Evolutionary conservation across 2,113 vertebrate species (phyloP).

Genomic region (Stomatorhinus ivindoensis): DNA sequence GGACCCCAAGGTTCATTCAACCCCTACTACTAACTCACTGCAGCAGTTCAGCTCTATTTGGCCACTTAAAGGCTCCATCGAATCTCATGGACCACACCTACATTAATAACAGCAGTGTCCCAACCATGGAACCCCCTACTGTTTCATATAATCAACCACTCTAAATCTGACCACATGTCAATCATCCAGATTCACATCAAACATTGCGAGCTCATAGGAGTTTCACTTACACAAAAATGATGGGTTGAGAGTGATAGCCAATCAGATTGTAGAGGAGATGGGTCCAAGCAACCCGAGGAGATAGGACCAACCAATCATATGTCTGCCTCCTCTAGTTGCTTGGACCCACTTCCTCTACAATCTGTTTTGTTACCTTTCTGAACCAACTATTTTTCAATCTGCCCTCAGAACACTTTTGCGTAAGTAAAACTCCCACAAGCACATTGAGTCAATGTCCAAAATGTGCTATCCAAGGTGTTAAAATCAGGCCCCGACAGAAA

Average conservation of each 20-base stretch:
- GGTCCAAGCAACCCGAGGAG: too few relatives aligned
- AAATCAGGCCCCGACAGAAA: background rate
- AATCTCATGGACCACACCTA: background rate
- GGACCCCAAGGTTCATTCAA: background rate
- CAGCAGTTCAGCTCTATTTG: background rate
- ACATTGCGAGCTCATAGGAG: too few relatives aligned
- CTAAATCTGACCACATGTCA: background rate
- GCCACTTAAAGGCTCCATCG: background rate
- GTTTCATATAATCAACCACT: background rate
- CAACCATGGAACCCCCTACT: background rate
- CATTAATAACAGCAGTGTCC: background rate
- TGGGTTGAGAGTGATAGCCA: too few relatives aligned
- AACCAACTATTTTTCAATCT: too few relatives aligned
- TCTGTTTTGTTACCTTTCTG: too few relatives aligned
- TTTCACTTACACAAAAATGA: too few relatives aligned
- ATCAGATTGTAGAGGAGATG: too few relatives aligned
- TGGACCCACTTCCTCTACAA: too few relatives aligned
- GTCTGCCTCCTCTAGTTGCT: too few relatives aligned
- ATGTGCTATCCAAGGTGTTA: background rate
- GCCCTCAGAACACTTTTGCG: too few relatives aligned
- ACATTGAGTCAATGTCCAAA: background rate
- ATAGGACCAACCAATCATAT: too few relatives aligned
- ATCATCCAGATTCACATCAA: background rate
- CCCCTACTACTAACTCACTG: background rate
- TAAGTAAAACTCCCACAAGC: too few relatives aligned